phyloP scores from a whole-genome alignment of 2,797 vertebrate species.

The Tauraco hartlaubi region DNA sequence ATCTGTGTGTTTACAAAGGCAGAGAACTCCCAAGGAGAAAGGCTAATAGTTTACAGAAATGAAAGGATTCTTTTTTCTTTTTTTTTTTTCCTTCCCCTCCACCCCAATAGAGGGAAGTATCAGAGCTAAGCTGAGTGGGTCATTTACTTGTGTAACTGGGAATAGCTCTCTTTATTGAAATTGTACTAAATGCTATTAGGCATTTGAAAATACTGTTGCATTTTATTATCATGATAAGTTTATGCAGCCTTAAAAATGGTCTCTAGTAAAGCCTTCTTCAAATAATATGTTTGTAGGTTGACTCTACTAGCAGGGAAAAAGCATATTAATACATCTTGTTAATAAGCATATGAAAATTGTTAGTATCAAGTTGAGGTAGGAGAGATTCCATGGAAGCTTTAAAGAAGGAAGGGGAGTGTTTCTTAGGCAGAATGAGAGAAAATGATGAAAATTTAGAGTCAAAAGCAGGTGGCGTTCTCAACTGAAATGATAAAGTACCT shows the following conservation, averaged over 20 bases:
- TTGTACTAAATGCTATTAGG: background rate
- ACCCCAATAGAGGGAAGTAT: background rate
- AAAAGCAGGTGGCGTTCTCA: constrained; percentile 22
- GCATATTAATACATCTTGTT: background rate
- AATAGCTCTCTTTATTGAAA: constrained; percentile 7
- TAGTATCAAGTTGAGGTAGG: background rate
- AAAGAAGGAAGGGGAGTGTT: background rate
- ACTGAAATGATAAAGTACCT: background rate
- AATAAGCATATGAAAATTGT: background rate
- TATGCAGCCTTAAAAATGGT: background rate
- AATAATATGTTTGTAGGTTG: background rate
- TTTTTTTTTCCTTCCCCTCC: background rate
- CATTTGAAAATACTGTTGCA: background rate
- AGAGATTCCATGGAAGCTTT: background rate
- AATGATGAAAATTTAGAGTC: background rate
- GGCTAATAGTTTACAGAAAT: constrained; percentile 1
- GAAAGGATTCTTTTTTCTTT: background rate
- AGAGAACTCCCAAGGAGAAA: constrained; percentile 8
- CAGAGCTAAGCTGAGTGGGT: background rate
- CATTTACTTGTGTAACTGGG: background rate
- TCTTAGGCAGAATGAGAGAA: background rate
- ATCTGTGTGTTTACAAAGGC: constrained; percentile 15
- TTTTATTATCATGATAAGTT: background rate
- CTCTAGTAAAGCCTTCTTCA: background rate
- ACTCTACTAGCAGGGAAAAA: background rate